Evolutionary conservation across 2,113 vertebrate genomes (phyloP).

Genomic region (Aptenodytes forsteri): DNA sequence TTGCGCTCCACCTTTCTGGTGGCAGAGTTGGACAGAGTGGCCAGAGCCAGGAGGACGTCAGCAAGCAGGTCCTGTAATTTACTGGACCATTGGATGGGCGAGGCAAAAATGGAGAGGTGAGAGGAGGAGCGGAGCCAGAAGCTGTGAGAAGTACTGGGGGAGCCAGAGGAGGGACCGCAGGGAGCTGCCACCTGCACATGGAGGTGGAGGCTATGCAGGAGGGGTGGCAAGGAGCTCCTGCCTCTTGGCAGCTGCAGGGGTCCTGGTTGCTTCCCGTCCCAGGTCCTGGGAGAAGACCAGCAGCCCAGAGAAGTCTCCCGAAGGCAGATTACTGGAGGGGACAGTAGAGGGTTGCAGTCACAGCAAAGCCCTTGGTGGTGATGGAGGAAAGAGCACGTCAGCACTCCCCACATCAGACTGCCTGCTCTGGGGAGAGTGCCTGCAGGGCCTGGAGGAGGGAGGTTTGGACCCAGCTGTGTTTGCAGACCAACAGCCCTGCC

Average conservation of each 20-base stretch:
- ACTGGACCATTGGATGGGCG: background rate
- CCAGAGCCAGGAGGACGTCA: background rate
- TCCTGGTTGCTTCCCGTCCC: background rate
- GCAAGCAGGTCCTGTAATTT: background rate
- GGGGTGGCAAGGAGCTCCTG: background rate
- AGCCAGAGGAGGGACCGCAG: background rate
- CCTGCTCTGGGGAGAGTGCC: background rate
- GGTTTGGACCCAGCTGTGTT: background rate
- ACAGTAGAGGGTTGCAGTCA: background rate
- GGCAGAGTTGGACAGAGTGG: background rate
- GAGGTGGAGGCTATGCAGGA: background rate
- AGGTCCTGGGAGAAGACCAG: background rate
- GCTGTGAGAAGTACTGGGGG: background rate
- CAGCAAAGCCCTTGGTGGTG: background rate
- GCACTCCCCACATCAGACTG: background rate
- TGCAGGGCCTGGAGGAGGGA: background rate
- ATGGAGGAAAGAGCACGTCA: background rate
- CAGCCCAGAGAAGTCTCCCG: background rate
- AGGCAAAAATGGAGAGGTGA: background rate
- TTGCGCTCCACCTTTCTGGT: background rate
- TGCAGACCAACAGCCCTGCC: rapidly evolving
- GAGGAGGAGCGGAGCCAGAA: background rate
- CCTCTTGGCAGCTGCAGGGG: background rate
- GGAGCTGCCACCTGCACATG: background rate
- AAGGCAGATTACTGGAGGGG: background rate